Conservation (phyloP, 2,113 vertebrate species). For the Sapajus apella region DNA sequence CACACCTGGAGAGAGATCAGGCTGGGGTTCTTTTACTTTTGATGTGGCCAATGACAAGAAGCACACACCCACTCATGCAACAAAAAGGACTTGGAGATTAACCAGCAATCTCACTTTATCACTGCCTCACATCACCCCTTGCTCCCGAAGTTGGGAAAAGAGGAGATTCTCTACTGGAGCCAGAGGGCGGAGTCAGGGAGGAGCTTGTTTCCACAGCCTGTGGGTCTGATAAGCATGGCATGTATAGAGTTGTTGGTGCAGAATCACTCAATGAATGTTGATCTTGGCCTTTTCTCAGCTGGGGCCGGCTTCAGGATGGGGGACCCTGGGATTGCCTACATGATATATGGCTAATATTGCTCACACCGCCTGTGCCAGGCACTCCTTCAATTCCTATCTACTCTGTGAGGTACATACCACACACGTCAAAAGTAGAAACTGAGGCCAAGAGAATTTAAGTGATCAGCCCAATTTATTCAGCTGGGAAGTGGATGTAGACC, state of each 20-base stretch:
- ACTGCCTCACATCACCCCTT: background rate
- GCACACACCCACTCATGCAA: background rate
- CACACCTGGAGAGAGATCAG: background rate
- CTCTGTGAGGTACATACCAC: background rate
- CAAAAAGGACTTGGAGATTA: background rate
- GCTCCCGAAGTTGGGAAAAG: background rate
- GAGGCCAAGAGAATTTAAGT: background rate
- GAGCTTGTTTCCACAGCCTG: background rate
- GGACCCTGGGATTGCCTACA: no score
- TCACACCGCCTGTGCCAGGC: background rate
- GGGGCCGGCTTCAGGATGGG: background rate
- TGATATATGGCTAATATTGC: background rate
- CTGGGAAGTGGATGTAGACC: background rate
- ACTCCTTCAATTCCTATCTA: background rate
- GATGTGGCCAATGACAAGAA: background rate
- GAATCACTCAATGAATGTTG: background rate
- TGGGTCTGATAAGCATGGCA: background rate
- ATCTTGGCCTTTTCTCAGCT: background rate
- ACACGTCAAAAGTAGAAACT: background rate
- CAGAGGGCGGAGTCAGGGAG: background rate
- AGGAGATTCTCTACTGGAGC: background rate
- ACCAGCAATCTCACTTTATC: background rate
- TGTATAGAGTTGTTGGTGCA: background rate
- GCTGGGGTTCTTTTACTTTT: background rate
- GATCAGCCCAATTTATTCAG: background rate